Percentiles rank a stretch among this genome's conserved stretches.
Evolutionary conservation across 2,797 vertebrate species (phyloP).

Genomic region (Anniella stebbinsi): DNA sequence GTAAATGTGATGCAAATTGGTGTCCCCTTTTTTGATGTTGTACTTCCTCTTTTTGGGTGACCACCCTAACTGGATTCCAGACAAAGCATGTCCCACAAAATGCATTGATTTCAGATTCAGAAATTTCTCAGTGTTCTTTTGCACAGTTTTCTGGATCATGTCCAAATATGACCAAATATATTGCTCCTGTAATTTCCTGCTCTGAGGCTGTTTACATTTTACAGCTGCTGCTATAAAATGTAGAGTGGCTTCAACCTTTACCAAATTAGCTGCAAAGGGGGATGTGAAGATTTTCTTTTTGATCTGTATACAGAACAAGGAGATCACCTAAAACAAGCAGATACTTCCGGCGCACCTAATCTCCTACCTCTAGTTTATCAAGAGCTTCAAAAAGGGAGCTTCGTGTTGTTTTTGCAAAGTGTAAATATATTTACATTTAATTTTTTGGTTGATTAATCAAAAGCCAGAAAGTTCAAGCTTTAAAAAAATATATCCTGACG

Average conservation of each 20-base stretch:
- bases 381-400: background rate
- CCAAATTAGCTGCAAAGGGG: background rate
- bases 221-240: too few relatives aligned
- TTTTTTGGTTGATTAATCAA: background rate
- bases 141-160: slow-evolving; percentile 34
- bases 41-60: too few relatives aligned
- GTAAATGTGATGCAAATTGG: too few relatives aligned
- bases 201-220: background rate
- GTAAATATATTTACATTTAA: background rate
- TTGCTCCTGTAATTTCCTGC: background rate
- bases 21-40: too few relatives aligned
- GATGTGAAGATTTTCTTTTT: background rate
- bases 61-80: background rate
- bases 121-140: slow-evolving; percentile 33
- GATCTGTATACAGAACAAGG: background rate
- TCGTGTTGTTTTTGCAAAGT: background rate
- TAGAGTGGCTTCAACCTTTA: background rate
- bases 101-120: slow-evolving; percentile 42
- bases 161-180: slow-evolving; percentile 42
- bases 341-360: background rate
- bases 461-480: background rate
- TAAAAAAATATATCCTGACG: background rate
- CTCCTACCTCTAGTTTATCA: background rate
- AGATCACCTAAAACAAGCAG: background rate
- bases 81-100: slow-evolving; percentile 40